Evolutionary conservation across 2,113 vertebrate species (phyloP), one percentile per base, ranked within the genome.

Genomic region (Neopipo cinnamomea): DNA sequence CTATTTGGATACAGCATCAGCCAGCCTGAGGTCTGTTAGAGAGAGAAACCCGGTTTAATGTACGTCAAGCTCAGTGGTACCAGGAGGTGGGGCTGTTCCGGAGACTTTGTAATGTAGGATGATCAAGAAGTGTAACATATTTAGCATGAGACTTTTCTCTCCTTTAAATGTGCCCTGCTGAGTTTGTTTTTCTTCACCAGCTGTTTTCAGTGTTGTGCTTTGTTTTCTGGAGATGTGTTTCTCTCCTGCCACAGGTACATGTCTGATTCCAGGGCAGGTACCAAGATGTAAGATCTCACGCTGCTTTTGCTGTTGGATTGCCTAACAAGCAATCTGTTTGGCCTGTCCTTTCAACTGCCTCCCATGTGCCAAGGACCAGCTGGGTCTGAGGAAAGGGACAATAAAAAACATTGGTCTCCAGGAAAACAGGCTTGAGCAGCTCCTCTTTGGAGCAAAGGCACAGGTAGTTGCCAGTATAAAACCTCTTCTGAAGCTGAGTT

Each of bases 121-220:
- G 83, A 86, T 86, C 59, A 66, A 93, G 91, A 91, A 39, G 63
- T 80, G 59, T 86, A 85, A 73, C 33, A 30, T 62, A 88, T 95
- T 94, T 86, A 91, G 71, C 41, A 31, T 8, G 59, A 49, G 37
- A 55, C 55, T 93, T 94, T 86, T 74, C 70, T 62, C 44, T 95
- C 74, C 92, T 72, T 92, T 93, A 94, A 94, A 86, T 47, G 56
- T 80, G 59, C 39, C 50, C 39, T 55, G 11, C n/a, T 10, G 76
- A 73, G 55, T 74, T 83, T 1, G 1, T 49, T 88, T 86, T 94
- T 56, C 35, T 83, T 74, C 59, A n/a, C 18, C 42, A 71, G 68
- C 83, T 80, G 42, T 41, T 19, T 63, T 50, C 53, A 33, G 47
- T 7, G 2, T 28, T 70, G 55, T 80, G n/a, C 56, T 90, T 71